A percentile compares a stretch with the other conserved stretches of the same genome.
Evolutionary conservation across 2,888 invertebrate species (phyloP).

Genomic region (Prosopocoilus inquinatus): DNA sequence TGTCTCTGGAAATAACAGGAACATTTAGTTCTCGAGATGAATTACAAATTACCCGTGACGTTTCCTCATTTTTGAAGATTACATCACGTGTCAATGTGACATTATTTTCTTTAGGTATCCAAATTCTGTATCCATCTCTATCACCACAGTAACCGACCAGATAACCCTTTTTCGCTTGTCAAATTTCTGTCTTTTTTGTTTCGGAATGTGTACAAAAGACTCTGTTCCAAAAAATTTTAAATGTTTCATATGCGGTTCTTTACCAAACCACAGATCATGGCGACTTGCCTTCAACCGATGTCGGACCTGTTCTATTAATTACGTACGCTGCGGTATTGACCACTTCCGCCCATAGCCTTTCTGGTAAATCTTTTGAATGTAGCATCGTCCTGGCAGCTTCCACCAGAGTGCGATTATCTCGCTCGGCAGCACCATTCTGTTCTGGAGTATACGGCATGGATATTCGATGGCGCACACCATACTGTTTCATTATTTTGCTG

Average conservation of each 20-base stretch:
- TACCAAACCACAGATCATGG: constrained; percentile 6
- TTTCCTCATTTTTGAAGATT: neutral
- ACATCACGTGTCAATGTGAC: neutral
- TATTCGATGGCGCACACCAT: neutral
- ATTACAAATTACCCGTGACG: neutral
- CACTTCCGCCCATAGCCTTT: neutral
- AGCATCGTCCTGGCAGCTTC: neutral
- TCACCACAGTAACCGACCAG: constrained; percentile 1
- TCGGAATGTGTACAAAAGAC: neutral
- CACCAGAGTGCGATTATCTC: neutral
- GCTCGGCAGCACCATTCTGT: neutral
- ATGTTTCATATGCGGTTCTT: neutral
- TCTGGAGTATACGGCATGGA: constrained; percentile 1
- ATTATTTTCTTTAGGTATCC: neutral
- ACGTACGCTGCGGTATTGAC: neutral
- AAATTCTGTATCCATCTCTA: neutral
- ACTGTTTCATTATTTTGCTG: neutral
- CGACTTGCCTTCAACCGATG: too few species aligned
- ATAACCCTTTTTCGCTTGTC: neutral
- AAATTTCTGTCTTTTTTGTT: constrained; percentile 1
- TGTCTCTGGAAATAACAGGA: too few species aligned
- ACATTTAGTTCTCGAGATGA: too few species aligned
- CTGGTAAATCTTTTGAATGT: neutral
- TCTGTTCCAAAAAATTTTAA: neutral
- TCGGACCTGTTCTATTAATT: neutral